A percentile compares a stretch with the other conserved stretches of the same genome.
Conservation (phyloP, 1,140 invertebrate genomes). For the Arctopsyche grandis region DNA sequence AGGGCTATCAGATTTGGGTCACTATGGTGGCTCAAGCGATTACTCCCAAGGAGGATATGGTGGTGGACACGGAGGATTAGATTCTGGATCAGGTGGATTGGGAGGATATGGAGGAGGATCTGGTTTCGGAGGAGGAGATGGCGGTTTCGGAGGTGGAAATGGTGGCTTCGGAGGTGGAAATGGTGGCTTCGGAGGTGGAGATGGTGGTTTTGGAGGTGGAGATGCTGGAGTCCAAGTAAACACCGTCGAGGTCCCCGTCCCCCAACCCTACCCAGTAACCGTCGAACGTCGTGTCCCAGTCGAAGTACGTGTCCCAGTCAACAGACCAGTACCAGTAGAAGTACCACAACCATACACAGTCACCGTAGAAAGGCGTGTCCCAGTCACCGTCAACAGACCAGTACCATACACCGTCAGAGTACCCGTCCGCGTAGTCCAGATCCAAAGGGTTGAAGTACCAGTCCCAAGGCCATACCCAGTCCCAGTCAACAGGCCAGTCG, state of each 20-base stretch:
- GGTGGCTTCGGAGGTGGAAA: constrained; percentile 22
- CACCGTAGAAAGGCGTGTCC: constrained; percentile 64
- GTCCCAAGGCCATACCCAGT: constrained; percentile 58
- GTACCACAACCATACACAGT: constrained; percentile 66
- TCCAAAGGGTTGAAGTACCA: constrained; percentile 48
- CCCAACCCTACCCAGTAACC: constrained; percentile 60
- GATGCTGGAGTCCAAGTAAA: constrained; percentile 15
- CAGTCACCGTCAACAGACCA: constrained; percentile 63
- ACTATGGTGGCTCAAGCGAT: background rate
- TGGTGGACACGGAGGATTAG: constrained; percentile 29
- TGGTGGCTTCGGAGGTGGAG: background rate
- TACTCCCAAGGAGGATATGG: constrained; percentile 32
- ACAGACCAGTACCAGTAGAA: constrained; percentile 67
- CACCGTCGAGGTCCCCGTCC: constrained; percentile 58
- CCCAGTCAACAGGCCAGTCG: constrained; percentile 57
- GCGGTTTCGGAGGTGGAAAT: background rate
- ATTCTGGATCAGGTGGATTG: background rate
- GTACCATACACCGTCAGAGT: constrained; percentile 67
- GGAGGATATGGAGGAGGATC: constrained; percentile 24
- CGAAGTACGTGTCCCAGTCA: constrained; percentile 61
- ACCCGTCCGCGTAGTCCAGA: constrained; percentile 65
- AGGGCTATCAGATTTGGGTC: constrained; percentile 48
- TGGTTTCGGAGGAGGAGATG: constrained; percentile 11
- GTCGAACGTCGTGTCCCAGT: constrained; percentile 58
- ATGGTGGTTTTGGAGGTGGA: constrained; percentile 11